Conservation (phyloP, 2,113 vertebrate species). For the Callospermophilus lateralis region DNA sequence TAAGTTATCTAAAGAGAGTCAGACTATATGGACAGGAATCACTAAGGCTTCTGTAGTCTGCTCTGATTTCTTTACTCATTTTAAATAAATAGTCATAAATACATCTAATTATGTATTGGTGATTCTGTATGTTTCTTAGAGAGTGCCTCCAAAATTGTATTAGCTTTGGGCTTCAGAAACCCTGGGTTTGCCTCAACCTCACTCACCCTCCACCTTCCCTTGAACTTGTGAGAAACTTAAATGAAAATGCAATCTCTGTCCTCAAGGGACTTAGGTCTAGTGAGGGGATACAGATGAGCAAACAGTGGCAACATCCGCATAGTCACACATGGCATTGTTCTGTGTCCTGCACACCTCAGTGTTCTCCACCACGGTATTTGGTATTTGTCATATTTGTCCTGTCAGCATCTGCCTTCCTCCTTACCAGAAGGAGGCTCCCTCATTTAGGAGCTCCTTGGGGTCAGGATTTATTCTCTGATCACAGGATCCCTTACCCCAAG, state of each 20-base stretch:
- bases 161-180: not conserved
- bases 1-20: not conserved
- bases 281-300: not conserved
- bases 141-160: not conserved
- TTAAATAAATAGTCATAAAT: not conserved
- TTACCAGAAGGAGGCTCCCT: not conserved
- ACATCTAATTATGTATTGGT: not conserved
- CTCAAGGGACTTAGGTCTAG: not conserved
- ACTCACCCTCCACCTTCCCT: not conserved
- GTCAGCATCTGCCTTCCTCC: not conserved
- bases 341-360: not conserved
- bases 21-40: not conserved
- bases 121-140: slow-evolving; percentile 38
- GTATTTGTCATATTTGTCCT: not conserved
- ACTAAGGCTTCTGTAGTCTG: not conserved
- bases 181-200: not conserved
- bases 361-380: not conserved
- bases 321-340: not conserved
- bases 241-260: not conserved
- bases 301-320: not conserved
- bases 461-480: not conserved
- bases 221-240: not conserved
- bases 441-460: not conserved
- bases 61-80: slow-evolving; percentile 17
- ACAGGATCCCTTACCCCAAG: not conserved